These are phyloP conservation scores for Machimus atricapillus DNA, from an alignment of 2,888 invertebrate genomes.

Conservation along the genomic window DNA sequence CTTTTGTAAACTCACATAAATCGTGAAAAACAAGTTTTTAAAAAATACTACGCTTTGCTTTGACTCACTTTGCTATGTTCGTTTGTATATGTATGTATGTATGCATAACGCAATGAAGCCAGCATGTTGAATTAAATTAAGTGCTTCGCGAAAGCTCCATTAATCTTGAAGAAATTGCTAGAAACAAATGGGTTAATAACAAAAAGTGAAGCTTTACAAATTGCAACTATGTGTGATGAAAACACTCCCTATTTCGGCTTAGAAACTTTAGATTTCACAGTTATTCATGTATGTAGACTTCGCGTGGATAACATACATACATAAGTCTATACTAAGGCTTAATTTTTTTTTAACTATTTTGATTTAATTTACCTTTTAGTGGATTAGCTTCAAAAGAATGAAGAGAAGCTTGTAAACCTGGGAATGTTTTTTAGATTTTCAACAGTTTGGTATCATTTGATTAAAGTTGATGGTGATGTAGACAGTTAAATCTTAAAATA, in stretches of 20 bases:
- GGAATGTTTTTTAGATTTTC: neutral
- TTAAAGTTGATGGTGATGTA: too few relatives aligned
- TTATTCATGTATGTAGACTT: neutral
- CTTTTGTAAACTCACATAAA: neutral
- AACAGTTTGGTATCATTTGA: neutral
- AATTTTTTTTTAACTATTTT: too few relatives aligned
- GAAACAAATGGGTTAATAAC: neutral
- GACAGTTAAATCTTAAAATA: too few relatives aligned
- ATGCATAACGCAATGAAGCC: neutral
- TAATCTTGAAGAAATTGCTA: neutral
- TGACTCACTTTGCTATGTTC: neutral
- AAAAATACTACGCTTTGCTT: neutral
- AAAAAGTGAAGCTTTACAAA: neutral
- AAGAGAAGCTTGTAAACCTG: too few relatives aligned
- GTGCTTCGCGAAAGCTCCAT: neutral
- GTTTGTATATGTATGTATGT: too few relatives aligned
- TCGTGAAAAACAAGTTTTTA: neutral
- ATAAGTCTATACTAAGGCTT: too few relatives aligned
- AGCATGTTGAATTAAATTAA: neutral
- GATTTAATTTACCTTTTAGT: too few relatives aligned
- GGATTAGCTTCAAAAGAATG: too few relatives aligned
- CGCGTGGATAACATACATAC: too few relatives aligned
- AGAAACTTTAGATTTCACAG: neutral
- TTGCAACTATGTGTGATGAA: neutral
- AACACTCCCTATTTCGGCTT: neutral